Evolutionary conservation across 2,797 vertebrate genomes (phyloP), one percentile per base, ranked within the genome.

Genomic region (Sebastes itinus): DNA sequence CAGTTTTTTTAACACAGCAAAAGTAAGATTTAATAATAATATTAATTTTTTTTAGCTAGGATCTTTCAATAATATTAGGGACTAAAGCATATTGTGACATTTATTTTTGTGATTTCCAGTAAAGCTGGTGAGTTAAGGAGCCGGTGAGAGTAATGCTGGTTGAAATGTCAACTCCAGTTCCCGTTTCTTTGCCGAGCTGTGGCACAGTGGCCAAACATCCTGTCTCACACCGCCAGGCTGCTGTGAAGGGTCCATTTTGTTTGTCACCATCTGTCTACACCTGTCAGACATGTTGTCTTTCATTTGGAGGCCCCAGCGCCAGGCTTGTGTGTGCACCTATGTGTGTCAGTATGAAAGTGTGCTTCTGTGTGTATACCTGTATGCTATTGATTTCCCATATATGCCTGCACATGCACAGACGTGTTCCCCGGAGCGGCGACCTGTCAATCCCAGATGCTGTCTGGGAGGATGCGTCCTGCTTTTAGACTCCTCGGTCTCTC

Each of bases 251-350:
- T 81, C 81, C 67, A 74, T 79, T 89, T 83, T 84, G 77, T 91
- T 87, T 91, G 87, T 90, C 92, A 88, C 81, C 63, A 82, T 67
- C 63, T 90, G 86, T 88, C 90, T 72, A 54, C 81, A 87, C 81
- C 77, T 86, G 87, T 80, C 87, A 87, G 60, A 65, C 77, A 88
- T 84, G 88, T 64, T 86, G 77, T 73, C 77, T 84, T 87, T 91
- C 80, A 90, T 86, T 83, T 54, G 33, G 59, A 82, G 25, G 59
- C 54, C 33, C 49, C 42, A 42, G 42, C 69, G 49, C 65, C 35
- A 73, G 35, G 64, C 25, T 46, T 80, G 72, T 77, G 66, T 59
- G 72, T 72, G 63, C 67, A 25, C 59, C 28, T 77, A 0, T 18
- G 66, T 69, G 55, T 13, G 25, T 66, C 67, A 35, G 38, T n/a